phyloP scores from a whole-genome alignment of 2,113 vertebrate genomes.

The Labeo rohita region DNA sequence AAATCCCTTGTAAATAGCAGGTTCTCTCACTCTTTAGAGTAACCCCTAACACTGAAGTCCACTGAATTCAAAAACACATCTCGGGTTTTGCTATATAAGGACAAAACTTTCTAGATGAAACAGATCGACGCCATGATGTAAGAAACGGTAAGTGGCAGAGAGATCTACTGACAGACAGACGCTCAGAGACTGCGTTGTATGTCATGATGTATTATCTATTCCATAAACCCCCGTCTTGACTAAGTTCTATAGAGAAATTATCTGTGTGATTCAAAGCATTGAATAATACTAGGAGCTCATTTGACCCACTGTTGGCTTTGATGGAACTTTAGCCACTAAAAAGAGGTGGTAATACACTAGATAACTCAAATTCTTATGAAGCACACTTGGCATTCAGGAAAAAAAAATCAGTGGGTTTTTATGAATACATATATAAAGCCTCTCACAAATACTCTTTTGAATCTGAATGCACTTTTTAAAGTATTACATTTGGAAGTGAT shows the following conservation, averaged over 20 bases:
- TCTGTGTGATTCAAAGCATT: neutral
- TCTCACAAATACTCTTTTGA: neutral
- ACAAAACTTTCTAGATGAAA: neutral
- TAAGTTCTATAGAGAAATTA: slow-evolving; percentile 9
- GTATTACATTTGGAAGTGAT: neutral
- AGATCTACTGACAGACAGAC: neutral
- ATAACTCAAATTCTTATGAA: neutral
- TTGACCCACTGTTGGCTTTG: neutral
- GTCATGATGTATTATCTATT: neutral
- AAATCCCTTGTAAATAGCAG: neutral
- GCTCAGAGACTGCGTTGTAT: neutral
- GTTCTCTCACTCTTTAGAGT: neutral
- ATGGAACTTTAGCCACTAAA: neutral
- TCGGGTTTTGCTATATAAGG: slow-evolving; percentile 1
- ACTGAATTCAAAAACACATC: neutral
- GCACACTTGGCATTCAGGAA: neutral
- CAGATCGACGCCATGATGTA: neutral
- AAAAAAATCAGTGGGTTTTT: neutral
- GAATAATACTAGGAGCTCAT: neutral
- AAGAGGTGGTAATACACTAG: neutral
- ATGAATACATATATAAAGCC: neutral
- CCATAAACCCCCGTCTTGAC: neutral
- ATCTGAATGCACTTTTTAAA: neutral
- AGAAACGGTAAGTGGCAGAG: neutral
- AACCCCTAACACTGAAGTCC: neutral